Evolutionary conservation across 35 echinoderm and acorn worm species (phyloP).

Genomic region (Strongylocentrotus purpuratus): DNA sequence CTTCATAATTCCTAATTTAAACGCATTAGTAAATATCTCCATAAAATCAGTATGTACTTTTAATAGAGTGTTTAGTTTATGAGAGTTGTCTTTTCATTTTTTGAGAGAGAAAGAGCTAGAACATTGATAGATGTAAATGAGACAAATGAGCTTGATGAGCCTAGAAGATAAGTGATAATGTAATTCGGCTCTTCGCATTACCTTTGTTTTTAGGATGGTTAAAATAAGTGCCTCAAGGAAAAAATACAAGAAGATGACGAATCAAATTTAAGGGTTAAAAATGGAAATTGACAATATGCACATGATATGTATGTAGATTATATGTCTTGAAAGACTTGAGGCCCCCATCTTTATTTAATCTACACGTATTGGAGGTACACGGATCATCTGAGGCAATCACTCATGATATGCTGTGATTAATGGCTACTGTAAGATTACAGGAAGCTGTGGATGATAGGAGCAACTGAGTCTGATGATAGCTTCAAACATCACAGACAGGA

Average conservation of each 20-base stretch:
- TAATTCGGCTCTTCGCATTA: too few relatives aligned
- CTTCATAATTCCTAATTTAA: too few relatives aligned
- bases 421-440: not conserved
- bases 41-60: too few relatives aligned
- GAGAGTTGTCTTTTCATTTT: too few relatives aligned
- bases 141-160: too few relatives aligned
- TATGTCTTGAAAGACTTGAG: not conserved
- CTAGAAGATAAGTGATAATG: too few relatives aligned
- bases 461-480: not conserved
- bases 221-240: not conserved
- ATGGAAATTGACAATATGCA: too few relatives aligned
- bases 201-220: not conserved
- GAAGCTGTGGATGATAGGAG: not conserved
- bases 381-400: not conserved
- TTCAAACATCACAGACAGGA: not conserved
- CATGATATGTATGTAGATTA: not conserved
- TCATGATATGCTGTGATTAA: not conserved
- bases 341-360: not conserved
- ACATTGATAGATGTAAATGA: too few relatives aligned
- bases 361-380: not conserved
- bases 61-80: too few relatives aligned
- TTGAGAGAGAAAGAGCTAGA: too few relatives aligned
- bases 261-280: too few relatives aligned
- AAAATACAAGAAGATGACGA: not conserved
- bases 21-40: too few relatives aligned